Conservation (phyloP, 2,888 invertebrate genomes). For the Yponomeuta evonymella region DNA sequence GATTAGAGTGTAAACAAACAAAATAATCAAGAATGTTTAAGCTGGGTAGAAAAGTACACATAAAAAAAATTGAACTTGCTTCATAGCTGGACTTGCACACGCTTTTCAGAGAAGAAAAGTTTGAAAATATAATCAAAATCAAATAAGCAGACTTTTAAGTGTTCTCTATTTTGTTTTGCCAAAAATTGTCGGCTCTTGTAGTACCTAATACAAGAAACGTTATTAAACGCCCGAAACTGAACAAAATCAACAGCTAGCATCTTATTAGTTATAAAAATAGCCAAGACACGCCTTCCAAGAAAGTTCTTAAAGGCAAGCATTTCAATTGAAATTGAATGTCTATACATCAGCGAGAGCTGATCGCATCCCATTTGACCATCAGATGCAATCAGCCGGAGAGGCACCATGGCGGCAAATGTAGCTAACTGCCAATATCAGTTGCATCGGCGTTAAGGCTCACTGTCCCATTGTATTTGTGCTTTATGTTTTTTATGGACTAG, state of each 20-base stretch:
- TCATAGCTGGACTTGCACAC: too few relatives aligned
- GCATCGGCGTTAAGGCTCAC: conserved; percentile 48
- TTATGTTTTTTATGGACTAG: conserved; percentile 71
- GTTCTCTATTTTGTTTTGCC: too few relatives aligned
- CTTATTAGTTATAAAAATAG: neutral
- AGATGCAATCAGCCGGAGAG: conserved; percentile 51
- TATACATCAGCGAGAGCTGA: conserved; percentile 23
- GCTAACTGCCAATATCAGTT: conserved; percentile 74
- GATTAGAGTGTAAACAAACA: neutral
- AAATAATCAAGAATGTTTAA: neutral
- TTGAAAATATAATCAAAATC: too few relatives aligned
- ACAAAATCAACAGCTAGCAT: too few relatives aligned
- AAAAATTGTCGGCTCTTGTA: too few relatives aligned
- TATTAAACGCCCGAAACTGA: too few relatives aligned
- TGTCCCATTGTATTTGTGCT: conserved; percentile 70
- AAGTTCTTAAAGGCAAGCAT: neutral
- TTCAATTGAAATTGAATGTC: conserved; percentile 27
- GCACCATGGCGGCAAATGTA: conserved; percentile 41
- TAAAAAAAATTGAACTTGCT: neutral
- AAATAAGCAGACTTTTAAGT: too few relatives aligned
- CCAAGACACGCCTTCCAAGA: neutral
- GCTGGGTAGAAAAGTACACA: neutral
- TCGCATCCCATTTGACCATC: conserved; percentile 27
- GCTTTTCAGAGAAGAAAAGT: too few relatives aligned
- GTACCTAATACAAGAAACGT: too few relatives aligned